Conservation (phyloP, 64 coral and sea anemone species). For the Pachyseris speciosa region DNA sequence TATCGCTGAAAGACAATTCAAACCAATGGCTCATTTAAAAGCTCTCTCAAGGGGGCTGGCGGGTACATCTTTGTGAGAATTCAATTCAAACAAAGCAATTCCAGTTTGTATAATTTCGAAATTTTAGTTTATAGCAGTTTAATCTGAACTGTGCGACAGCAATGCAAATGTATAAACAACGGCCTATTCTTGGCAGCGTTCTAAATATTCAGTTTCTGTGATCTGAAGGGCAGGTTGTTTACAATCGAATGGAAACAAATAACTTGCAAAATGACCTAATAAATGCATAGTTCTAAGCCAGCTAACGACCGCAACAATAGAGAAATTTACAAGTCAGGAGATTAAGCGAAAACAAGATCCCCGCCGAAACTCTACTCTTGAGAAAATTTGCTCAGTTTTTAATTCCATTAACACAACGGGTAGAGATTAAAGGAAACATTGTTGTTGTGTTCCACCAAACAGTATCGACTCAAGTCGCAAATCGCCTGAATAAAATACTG, state of each 20-base stretch:
- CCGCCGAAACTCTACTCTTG: constrained; percentile 20
- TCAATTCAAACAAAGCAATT: constrained; percentile 16
- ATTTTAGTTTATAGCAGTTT: neutral
- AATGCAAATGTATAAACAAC: constrained; percentile 14
- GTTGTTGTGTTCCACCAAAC: neutral
- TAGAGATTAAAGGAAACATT: neutral
- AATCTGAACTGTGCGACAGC: neutral
- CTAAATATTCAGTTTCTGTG: neutral
- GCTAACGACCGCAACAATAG: neutral
- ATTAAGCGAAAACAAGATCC: neutral
- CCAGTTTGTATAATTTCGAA: neutral
- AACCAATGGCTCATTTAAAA: neutral
- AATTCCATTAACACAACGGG: constrained; percentile 25
- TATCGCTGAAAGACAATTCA: neutral
- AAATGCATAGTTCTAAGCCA: neutral
- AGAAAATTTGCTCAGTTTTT: constrained; percentile 27
- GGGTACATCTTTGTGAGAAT: neutral
- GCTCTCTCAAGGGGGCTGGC: neutral
- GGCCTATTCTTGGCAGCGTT: neutral
- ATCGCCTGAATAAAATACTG: neutral
- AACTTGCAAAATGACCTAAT: neutral
- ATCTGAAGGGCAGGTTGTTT: neutral
- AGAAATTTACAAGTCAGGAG: neutral
- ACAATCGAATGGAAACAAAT: neutral
- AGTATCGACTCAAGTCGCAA: neutral